These are phyloP conservation scores for Hypsibius dujardini DNA, from an alignment of 1,140 invertebrate species.

Conservation along the genomic window DNA sequence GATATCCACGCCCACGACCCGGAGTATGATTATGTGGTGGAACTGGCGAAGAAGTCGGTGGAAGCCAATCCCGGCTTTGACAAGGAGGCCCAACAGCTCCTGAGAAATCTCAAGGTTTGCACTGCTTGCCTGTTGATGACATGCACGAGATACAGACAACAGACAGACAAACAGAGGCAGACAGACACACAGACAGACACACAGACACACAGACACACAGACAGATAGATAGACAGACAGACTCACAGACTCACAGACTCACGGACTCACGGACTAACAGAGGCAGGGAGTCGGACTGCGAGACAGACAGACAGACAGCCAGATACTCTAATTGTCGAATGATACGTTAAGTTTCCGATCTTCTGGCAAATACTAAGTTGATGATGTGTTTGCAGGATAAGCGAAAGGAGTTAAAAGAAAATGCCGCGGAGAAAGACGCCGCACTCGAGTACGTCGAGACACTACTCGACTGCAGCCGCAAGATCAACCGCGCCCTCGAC, in stretches of 20 bases:
- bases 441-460: not conserved
- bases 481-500: not conserved
- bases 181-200: too few species aligned
- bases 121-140: conserved; percentile 33
- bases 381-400: not conserved
- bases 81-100: conserved; percentile 88
- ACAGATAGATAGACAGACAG: too few species aligned
- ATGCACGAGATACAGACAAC: too few species aligned
- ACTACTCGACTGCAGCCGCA: not conserved
- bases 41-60: conserved; percentile 36
- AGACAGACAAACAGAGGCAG: too few species aligned
- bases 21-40: conserved; percentile 44
- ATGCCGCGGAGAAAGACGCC: not conserved
- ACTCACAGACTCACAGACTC: too few species aligned
- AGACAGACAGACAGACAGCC: too few species aligned
- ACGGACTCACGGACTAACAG: too few species aligned
- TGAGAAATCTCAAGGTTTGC: conserved; percentile 70
- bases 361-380: not conserved
- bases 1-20: conserved; percentile 78
- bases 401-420: not conserved
- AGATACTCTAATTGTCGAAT: conserved; percentile 29
- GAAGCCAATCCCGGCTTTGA: conserved; percentile 51
- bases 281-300: too few species aligned
- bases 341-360: conserved; percentile 17
- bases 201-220: too few species aligned